Evolutionary conservation across 1,140 invertebrate species (phyloP).

Genomic region (Brachystomella parvula): DNA sequence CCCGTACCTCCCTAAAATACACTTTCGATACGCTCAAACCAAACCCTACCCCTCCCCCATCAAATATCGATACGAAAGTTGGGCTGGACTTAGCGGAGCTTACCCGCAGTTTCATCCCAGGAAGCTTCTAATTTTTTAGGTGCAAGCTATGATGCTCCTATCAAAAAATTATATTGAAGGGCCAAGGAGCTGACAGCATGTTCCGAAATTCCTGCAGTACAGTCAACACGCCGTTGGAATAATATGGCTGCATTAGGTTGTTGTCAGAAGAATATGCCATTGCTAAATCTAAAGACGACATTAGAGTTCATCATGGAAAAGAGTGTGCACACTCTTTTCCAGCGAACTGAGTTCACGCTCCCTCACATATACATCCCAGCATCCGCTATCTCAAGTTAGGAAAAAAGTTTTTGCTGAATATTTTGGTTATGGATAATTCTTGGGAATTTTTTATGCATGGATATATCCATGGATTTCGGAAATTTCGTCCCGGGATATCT

Average conservation of each 20-base stretch:
- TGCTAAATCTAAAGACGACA: slow-evolving; percentile 46
- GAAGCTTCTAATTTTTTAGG: neutral
- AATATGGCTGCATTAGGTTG: slow-evolving; percentile 90
- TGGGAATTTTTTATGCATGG: no score
- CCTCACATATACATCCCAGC: slow-evolving; percentile 44
- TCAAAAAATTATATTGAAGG: neutral
- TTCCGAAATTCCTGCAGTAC: slow-evolving; percentile 84
- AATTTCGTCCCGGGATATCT: no score
- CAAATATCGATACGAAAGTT: no score
- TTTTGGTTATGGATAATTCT: no score
- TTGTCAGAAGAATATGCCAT: slow-evolving; percentile 83
- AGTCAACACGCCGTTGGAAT: slow-evolving; percentile 91
- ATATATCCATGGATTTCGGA: no score
- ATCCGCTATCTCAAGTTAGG: neutral
- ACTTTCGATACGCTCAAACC: no score
- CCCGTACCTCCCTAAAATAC: no score
- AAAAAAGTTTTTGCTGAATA: no score
- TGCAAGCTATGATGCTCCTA: slow-evolving; percentile 42
- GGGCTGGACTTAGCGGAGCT: no score
- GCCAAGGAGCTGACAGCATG: slow-evolving; percentile 57
- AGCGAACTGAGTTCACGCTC: slow-evolving; percentile 90
- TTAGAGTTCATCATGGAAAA: slow-evolving; percentile 74
- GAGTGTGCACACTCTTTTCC: slow-evolving; percentile 87
- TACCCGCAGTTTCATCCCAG: no score
- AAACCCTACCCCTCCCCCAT: no score